Conservation (phyloP, 2,888 invertebrate species). For the Parnassius mnemosyne region DNA sequence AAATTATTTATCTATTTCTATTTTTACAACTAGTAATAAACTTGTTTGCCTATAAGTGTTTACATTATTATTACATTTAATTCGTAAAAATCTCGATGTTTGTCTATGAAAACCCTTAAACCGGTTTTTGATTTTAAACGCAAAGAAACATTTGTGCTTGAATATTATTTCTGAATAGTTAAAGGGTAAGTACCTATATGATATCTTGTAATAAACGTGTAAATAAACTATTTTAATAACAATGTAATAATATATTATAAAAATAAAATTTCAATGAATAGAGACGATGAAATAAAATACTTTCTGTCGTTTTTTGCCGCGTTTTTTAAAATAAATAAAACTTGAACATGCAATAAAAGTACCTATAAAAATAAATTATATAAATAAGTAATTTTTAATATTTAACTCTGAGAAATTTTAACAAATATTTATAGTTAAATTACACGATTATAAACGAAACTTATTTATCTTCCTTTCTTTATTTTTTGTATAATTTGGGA, state of each 20-base stretch:
- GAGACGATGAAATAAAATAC: background rate
- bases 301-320: background rate
- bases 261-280: background rate
- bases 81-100: slow-evolving; percentile 26
- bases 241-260: background rate
- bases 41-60: background rate
- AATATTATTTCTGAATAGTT: slow-evolving; percentile 2
- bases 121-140: background rate
- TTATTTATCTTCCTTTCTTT: too few relatives aligned
- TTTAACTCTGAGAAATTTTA: too few relatives aligned
- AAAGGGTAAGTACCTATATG: too few relatives aligned
- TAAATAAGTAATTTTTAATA: too few relatives aligned
- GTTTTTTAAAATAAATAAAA: background rate
- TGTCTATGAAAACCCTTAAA: slow-evolving; percentile 10
- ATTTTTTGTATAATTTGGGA: too few relatives aligned
- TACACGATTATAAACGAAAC: too few relatives aligned
- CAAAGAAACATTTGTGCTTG: slow-evolving; percentile 15
- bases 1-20: slow-evolving; percentile 2
- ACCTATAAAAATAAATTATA: too few relatives aligned
- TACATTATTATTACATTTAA: slow-evolving; percentile 23
- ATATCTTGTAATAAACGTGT: too few relatives aligned
- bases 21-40: background rate
- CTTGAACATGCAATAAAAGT: too few relatives aligned
- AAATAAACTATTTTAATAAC: too few relatives aligned
- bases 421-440: too few relatives aligned